Evolutionary conservation across 2,113 vertebrate species (phyloP), one percentile per base, ranked within the genome.

Genomic region (Chloebia gouldiae): DNA sequence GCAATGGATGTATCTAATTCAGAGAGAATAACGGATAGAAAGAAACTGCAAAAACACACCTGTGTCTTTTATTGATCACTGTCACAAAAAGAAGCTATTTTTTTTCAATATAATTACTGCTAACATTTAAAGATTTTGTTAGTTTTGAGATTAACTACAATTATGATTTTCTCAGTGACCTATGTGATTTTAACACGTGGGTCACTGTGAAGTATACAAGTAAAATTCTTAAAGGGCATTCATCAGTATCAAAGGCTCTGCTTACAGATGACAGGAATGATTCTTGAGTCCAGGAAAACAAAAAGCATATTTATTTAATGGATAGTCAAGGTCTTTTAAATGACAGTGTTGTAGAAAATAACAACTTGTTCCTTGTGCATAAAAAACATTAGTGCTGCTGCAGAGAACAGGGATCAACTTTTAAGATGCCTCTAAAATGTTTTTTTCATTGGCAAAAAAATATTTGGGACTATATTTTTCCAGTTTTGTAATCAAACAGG

Each of bases 101-200:
- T 89, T 89, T 60, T 79, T 39, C 30, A 53, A 16, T 50, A 63
- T 47, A 81, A 72, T 40, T 81, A 10, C 47, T 33, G 13, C 17
- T 47, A 64, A 66, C 27, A 6, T 42, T 84, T 72, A 47, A 68
- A 81, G 13, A 40, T 39, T 85, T 87, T 35, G 4, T 56, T 73
- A 61, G 75, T 71, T 70, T 75, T 31, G 21, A 86, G 8, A 15
- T 86, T 66, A 80, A 37, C 20, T 37, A 23, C 22, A 77, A 13
- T 28, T 30, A 69, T 31, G 11, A 22, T 4, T 80, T 85, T 85
- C 25, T 89, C 30, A 73, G 17, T 33, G 20, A 35, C 5, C 6
- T 20, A 13, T 31, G 15, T 44, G 50, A 40, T 59, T 65, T 66
- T 71, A 64, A 39, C 31, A 49, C 47, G 18, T 0, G 0, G 11